Evolutionary conservation across 2,888 invertebrate genomes (phyloP), one percentile per base, ranked within the genome.

Genomic region (Lypha dubia): DNA sequence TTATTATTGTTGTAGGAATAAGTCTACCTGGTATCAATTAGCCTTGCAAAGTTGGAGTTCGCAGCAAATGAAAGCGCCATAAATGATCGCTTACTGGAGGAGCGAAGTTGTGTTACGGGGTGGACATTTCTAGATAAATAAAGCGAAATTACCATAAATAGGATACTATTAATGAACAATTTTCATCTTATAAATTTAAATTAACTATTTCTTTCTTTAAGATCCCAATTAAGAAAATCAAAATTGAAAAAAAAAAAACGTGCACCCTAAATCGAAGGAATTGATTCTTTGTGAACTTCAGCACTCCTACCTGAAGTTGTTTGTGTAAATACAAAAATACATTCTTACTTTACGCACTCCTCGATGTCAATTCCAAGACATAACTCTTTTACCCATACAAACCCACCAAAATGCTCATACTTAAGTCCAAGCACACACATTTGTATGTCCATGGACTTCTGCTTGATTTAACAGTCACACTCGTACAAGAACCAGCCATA

Each of bases 401-500:
- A 68, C 51, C 24, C 17, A 13, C 11, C n/a, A 44, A 20, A 0
- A 22, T 62, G 4, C 17, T 38, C 22, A 38, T 41, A 41, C 20
- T 1, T 17, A 11, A 60, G 13, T 17, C 11, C 56, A 53, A 22
- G 9, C 58, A 35, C 9, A 17, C 38, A 41, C 32, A 67, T 2
- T 20, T 8, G 28, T 4, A 68, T 1, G 28, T 0, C 24, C 35
- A 49, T 67, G 65, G 46, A 44, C 65, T 75, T 75, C 53, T 53
- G 65, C 22, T 32, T 24, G 51, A 28, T 28, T 58, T 60, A 35
- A 56, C 63, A 76, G 65, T 67, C 65, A 58, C 24, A 76, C 5
- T 56, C 46, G 67, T 76, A 77, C 60, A 77, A 77, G 49, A 67
- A 73, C 71, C 76, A 81, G 68, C 63, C 73, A 63, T 74, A 84